phyloP scores from a whole-genome alignment of 1,140 invertebrate genomes.

The Aphelenchoides avenae region DNA sequence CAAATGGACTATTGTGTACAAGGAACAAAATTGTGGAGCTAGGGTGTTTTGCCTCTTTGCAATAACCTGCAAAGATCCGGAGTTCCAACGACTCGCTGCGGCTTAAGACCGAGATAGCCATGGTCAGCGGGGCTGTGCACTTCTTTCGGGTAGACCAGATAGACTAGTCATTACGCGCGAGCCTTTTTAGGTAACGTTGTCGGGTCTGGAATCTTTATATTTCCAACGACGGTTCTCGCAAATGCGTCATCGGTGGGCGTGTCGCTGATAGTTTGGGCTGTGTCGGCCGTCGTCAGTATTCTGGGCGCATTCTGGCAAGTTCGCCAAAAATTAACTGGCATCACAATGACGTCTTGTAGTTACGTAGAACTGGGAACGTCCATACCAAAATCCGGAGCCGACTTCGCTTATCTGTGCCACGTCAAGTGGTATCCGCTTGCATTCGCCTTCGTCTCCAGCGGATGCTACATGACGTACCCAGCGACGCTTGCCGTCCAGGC shows the following conservation, averaged over 20 bases:
- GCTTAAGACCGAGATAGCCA: too few species aligned
- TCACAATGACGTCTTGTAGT: slow-evolving; percentile 2
- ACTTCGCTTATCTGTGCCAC: slow-evolving; percentile 51
- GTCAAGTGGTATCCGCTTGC: slow-evolving; percentile 48
- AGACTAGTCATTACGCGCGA: too few species aligned
- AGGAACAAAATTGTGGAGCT: too few species aligned
- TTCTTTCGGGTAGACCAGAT: too few species aligned
- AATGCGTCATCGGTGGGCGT: slow-evolving; percentile 44
- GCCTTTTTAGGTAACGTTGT: too few species aligned
- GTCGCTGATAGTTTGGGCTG: slow-evolving; percentile 37
- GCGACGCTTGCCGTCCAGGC: slow-evolving; percentile 45
- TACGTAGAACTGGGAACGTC: slow-evolving; percentile 46
- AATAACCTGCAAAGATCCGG: too few species aligned
- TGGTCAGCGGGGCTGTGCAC: too few species aligned
- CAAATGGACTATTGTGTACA: too few species aligned
- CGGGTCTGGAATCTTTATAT: background rate
- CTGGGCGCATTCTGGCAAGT: slow-evolving; percentile 67
- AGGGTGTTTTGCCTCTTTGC: too few species aligned
- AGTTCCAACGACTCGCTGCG: too few species aligned
- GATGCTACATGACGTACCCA: slow-evolving; percentile 46
- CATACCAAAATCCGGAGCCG: slow-evolving; percentile 41
- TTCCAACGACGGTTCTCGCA: background rate
- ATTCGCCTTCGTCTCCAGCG: slow-evolving; percentile 40
- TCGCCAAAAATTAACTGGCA: background rate
- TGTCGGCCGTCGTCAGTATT: slow-evolving; percentile 42